Percentiles rank a stretch among this genome's conserved stretches.
phyloP scores from a whole-genome alignment of 1,140 invertebrate genomes.

The Ctenoplectra terminalis region DNA sequence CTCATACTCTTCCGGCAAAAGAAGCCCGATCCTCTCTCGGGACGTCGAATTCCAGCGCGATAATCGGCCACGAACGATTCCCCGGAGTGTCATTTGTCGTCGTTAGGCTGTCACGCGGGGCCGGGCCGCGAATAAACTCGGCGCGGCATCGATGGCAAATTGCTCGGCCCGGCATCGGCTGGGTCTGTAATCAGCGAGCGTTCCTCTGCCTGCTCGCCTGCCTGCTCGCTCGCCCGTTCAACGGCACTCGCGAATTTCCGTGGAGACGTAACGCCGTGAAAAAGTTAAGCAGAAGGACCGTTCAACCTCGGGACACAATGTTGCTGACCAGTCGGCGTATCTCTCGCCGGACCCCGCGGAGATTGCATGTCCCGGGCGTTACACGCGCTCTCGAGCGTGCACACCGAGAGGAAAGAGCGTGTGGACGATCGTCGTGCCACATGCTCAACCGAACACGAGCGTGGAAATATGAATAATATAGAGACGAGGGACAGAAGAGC shows the following conservation, averaged over 20 bases:
- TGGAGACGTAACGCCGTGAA: not conserved
- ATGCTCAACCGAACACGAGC: constrained; percentile 74
- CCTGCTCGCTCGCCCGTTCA: not conserved
- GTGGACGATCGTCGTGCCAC: constrained; percentile 71
- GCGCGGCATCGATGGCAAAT: constrained; percentile 14
- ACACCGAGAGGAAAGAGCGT: constrained; percentile 8
- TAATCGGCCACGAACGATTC: constrained; percentile 12
- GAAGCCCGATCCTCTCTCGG: too few relatives aligned
- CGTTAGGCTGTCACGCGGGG: constrained; percentile 11
- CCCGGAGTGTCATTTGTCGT: constrained; percentile 33
- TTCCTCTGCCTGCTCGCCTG: not conserved
- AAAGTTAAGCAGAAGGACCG: constrained; percentile 6
- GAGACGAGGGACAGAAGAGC: constrained; percentile 70
- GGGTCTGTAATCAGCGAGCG: constrained; percentile 9
- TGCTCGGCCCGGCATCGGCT: not conserved
- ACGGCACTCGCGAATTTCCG: constrained; percentile 1
- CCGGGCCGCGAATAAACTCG: not conserved
- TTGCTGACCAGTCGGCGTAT: constrained; percentile 30
- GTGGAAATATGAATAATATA: constrained; percentile 82
- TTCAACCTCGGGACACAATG: constrained; percentile 45
- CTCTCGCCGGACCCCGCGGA: constrained; percentile 24
- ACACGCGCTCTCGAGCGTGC: constrained; percentile 20
- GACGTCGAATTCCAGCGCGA: not conserved
- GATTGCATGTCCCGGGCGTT: constrained; percentile 53
- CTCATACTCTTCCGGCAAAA: not conserved